These are phyloP conservation scores for Galleria mellonella DNA, from an alignment of 1,140 invertebrate species.

Conservation along the genomic window DNA sequence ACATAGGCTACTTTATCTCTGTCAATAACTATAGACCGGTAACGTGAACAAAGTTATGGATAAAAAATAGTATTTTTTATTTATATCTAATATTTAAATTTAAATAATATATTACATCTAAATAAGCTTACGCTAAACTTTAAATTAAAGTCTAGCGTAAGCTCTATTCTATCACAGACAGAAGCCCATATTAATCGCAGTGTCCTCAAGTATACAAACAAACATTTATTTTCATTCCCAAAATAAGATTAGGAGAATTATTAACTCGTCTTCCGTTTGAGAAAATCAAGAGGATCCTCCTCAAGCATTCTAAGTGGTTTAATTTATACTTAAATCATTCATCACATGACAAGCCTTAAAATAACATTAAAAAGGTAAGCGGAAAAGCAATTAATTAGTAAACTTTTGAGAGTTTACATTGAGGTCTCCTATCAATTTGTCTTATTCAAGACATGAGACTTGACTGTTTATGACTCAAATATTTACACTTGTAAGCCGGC, in stretches of 20 bases:
- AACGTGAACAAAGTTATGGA: too few relatives aligned
- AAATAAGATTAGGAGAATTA: slow-evolving; percentile 20
- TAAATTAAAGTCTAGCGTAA: too few relatives aligned
- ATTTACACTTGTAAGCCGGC: background rate
- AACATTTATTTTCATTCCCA: background rate
- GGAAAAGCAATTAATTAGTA: slow-evolving; percentile 27
- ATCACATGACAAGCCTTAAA: slow-evolving; percentile 19
- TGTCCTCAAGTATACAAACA: too few relatives aligned
- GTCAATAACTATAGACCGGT: too few relatives aligned
- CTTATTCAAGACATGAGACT: slow-evolving; percentile 9
- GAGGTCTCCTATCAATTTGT: slow-evolving; percentile 17
- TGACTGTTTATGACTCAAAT: background rate
- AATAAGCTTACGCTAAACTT: too few relatives aligned
- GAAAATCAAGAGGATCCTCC: slow-evolving; percentile 22
- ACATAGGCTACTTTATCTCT: too few relatives aligned
- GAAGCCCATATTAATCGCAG: too few relatives aligned
- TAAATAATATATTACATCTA: too few relatives aligned
- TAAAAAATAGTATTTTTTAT: too few relatives aligned
- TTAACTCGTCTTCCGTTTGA: slow-evolving; percentile 27
- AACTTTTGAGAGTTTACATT: slow-evolving; percentile 22
- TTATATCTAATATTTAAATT: too few relatives aligned
- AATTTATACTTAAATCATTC: slow-evolving; percentile 34
- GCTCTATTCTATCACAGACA: too few relatives aligned
- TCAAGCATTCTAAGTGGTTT: slow-evolving; percentile 25
- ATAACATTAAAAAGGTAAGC: slow-evolving; percentile 21